Conservation (phyloP, 2,113 vertebrate species). For the Sceloporus undulatus region DNA sequence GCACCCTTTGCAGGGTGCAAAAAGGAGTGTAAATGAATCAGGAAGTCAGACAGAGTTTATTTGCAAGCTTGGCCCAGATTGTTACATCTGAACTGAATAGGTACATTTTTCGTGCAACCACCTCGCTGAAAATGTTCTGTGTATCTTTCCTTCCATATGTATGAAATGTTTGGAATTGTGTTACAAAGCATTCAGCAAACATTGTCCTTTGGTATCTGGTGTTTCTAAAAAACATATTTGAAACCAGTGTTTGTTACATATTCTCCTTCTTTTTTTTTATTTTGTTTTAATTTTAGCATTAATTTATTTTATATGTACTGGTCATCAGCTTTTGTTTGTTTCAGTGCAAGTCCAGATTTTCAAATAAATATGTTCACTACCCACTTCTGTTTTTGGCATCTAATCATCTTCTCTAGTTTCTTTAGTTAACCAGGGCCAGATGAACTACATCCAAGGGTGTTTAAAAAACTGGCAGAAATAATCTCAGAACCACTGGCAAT, state of each 20-base stretch:
- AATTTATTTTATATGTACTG: slow-evolving; percentile 7
- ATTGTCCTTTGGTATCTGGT: background rate
- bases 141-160: background rate
- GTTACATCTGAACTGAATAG: background rate
- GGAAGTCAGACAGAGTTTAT: too few relatives aligned
- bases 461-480: too few relatives aligned
- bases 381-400: background rate
- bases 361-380: background rate
- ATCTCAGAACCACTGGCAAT: too few relatives aligned
- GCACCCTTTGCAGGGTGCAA: too few relatives aligned
- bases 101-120: background rate
- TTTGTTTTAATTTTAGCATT: background rate
- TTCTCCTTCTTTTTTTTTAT: background rate
- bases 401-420: background rate
- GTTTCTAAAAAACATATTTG: background rate
- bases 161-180: background rate
- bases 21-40: background rate
- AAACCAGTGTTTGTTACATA: background rate
- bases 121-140: background rate
- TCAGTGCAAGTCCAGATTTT: background rate
- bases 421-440: background rate
- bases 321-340: background rate
- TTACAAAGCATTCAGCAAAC: background rate
- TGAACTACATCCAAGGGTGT: too few relatives aligned
- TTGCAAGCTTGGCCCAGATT: background rate